A percentile compares a stretch with the other conserved stretches of the same genome.
Evolutionary conservation across 2,113 vertebrate genomes (phyloP).

Genomic region (Spilogale gracilis): DNA sequence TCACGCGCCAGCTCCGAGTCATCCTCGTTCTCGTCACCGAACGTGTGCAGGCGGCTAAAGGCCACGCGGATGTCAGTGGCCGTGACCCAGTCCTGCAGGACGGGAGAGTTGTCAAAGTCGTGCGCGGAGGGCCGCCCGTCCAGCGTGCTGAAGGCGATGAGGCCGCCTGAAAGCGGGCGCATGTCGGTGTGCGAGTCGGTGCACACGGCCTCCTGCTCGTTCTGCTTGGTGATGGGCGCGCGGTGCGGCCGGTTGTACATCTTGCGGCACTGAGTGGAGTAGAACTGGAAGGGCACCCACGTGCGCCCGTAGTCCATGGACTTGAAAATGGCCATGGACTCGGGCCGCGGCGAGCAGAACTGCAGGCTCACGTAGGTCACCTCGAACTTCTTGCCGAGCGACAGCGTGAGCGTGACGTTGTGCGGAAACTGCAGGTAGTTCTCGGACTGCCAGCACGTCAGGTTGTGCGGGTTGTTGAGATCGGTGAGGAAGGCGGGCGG

Average conservation of each 20-base stretch:
- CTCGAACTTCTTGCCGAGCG: slow-evolving; percentile 98
- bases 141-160: slow-evolving; percentile 99
- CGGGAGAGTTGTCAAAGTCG: slow-evolving; percentile 99
- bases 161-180: slow-evolving; percentile 95
- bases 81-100: slow-evolving; percentile 99
- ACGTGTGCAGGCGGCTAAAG: slow-evolving; percentile 96
- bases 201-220: slow-evolving; percentile 99
- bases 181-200: slow-evolving; percentile 98
- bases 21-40: slow-evolving; percentile 97
- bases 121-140: slow-evolving; percentile 98
- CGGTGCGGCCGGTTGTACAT: slow-evolving; percentile 96
- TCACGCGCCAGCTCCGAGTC: slow-evolving; percentile 97
- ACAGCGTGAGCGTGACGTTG: slow-evolving; percentile 96
- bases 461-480: slow-evolving; percentile 99
- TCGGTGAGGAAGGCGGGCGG: slow-evolving; percentile 96
- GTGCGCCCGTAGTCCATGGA: slow-evolving; percentile 99
- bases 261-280: slow-evolving; percentile 98
- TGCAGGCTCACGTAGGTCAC: slow-evolving; percentile 99
- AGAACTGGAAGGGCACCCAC: slow-evolving; percentile 98
- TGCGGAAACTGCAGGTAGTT: slow-evolving; percentile 95
- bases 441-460: slow-evolving; percentile 99
- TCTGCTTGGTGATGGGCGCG: slow-evolving; percentile 97
- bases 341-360: slow-evolving; percentile 97
- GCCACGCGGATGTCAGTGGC: slow-evolving; percentile 97
- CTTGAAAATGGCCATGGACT: slow-evolving; percentile 98